Base-by-base conservation (phyloP, 2,888 invertebrate species). In the Caenorhabditis panamensis region DNA sequence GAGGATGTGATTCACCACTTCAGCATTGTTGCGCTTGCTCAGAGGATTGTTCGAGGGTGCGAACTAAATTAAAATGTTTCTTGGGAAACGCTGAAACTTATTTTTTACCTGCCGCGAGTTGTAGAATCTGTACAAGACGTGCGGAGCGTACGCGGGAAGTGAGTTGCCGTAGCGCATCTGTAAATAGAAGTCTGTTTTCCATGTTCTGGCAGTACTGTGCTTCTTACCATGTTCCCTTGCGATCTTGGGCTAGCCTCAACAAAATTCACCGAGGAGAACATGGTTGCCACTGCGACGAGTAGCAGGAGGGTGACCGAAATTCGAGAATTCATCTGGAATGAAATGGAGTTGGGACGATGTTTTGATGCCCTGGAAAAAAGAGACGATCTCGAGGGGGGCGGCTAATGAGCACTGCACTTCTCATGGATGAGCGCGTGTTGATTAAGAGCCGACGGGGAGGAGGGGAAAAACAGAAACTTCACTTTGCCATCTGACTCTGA, bases 1-100 rank as follows among this genome's bases (percentile, higher is more conserved):
- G 67, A 90, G 76, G 41, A 90, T 89, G 77, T 90, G 90, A 58
- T 90, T 90, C 49, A 90, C 90, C 36, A 90, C 85, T 67, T 87
- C 87, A 13, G 87, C 87, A 51, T 87, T 87, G 76, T 87, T 87
- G 11, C 87, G 68, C 62, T 87, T 87, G 47, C 49, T 72, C 36
- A 80, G 31, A 31, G 31, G 31, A 9, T 31, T 31, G 31, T 31
- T 31, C 5, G 31, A 31, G 16, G 76, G 77, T 24, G 76, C 72
- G 28, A 81, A 77, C 81, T 77, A 62, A 18, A 77, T 77, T 37
- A 36, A 13, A 9, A 16, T 6, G 26, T 24, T 53, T n/a, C 37
- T 2, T 31, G 8, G 5, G 11, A 53, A 28, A 11, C 18, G 22
- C 9, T n/a, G 31, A 18, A 26, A 5, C n/a, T 54, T 31, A 41